Percentiles rank a stretch among this genome's conserved stretches.
Conservation (phyloP, 1,140 invertebrate species). For the Drosophila mayri region DNA sequence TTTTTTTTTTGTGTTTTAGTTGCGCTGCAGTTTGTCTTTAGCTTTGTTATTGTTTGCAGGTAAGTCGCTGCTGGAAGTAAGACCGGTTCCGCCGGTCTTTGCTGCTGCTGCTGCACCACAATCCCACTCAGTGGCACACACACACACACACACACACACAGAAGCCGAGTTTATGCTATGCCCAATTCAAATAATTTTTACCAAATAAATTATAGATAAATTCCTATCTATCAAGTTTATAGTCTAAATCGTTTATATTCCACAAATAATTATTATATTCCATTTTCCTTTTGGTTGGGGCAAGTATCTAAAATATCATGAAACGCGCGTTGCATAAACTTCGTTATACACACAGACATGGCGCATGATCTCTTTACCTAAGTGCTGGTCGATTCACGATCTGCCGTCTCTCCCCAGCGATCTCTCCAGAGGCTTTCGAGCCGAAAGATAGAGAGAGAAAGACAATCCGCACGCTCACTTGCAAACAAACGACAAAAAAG, state of each 20-base stretch:
- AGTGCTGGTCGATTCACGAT: constrained; percentile 12
- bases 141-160: background rate
- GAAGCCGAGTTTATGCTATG: constrained; percentile 2
- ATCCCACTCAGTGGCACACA: constrained; percentile 6
- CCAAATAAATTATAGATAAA: background rate
- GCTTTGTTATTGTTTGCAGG: constrained; percentile 38
- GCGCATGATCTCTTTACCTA: constrained; percentile 10
- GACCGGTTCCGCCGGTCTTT: constrained; percentile 35
- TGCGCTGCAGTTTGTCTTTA: constrained; percentile 5
- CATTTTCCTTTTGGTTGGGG: no score
- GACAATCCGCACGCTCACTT: constrained; percentile 23
- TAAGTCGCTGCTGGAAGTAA: constrained; percentile 28
- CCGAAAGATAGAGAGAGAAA: background rate
- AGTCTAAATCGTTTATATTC: no score
- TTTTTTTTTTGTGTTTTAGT: constrained; percentile 8
- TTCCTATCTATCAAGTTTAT: background rate
- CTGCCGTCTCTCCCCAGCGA: background rate
- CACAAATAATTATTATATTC: no score
- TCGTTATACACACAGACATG: background rate
- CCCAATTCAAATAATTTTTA: background rate
- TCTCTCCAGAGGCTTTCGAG: constrained; percentile 1
- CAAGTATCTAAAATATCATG: background rate
- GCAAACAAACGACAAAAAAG: constrained; percentile 27
- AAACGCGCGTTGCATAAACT: constrained; percentile 1
- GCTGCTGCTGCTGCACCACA: constrained; percentile 19